Percentiles rank a stretch among this genome's conserved stretches.
phyloP scores from a whole-genome alignment of 1,140 invertebrate genomes.

The Latrodectus geometricus region DNA sequence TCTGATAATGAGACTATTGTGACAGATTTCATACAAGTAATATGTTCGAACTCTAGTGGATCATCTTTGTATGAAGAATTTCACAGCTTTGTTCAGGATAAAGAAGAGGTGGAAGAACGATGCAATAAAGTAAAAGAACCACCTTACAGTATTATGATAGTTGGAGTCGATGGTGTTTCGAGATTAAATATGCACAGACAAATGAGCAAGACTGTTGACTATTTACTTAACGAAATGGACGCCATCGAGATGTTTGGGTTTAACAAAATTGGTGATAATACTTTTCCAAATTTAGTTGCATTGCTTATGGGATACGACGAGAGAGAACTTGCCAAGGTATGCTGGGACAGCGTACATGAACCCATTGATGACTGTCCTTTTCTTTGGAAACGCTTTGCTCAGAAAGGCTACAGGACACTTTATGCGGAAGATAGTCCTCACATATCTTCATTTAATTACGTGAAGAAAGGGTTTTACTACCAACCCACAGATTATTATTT shows the following conservation, averaged over 20 bases:
- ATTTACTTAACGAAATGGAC: conserved; percentile 68
- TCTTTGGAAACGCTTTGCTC: conserved; percentile 51
- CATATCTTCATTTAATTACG: conserved; percentile 85
- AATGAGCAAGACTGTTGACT: conserved; percentile 71
- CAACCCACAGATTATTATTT: conserved; percentile 87
- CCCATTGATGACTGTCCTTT: conserved; percentile 56
- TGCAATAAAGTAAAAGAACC: conserved; percentile 6
- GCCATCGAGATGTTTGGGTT: conserved; percentile 69
- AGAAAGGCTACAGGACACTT: conserved; percentile 74
- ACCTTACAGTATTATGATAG: conserved; percentile 69
- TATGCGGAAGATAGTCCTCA: conserved; percentile 82
- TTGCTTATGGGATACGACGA: conserved; percentile 67
- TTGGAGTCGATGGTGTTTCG: conserved; percentile 75
- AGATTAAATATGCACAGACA: conserved; percentile 74
- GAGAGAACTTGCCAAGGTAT: conserved; percentile 43
- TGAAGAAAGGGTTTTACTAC: conserved; percentile 80
- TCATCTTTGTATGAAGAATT: conserved; percentile 38
- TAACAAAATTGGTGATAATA: conserved; percentile 71
- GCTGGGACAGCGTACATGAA: background rate
- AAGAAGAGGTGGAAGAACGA: conserved; percentile 27
- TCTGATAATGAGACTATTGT: conserved; percentile 3
- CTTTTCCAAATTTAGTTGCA: conserved; percentile 70
- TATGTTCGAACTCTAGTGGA: conserved; percentile 3
- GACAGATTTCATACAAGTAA: conserved; percentile 47
- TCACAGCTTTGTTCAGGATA: conserved; percentile 60